Percentiles rank a stretch among this genome's conserved stretches.
Evolutionary conservation across 2,797 vertebrate genomes (phyloP).

Genomic region (Neoniphon sammara): DNA sequence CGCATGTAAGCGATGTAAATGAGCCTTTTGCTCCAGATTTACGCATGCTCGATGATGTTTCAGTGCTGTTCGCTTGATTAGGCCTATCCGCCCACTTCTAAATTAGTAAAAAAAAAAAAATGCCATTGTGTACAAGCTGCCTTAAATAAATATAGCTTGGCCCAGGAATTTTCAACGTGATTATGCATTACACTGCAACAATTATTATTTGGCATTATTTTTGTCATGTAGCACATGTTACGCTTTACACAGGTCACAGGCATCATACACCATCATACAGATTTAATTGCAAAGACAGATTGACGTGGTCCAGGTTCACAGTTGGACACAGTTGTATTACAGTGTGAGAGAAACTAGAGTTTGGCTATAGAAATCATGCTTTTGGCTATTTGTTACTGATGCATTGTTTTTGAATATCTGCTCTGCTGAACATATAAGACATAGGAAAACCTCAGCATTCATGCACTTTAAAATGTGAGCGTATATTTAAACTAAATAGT

Average conservation of each 20-base stretch:
- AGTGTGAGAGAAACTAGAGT: not conserved
- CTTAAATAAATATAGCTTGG: not conserved
- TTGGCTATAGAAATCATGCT: not conserved
- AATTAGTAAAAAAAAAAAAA: not conserved
- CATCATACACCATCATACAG: not conserved
- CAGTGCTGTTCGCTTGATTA: not conserved
- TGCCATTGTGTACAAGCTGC: too few species aligned
- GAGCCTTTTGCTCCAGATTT: not conserved
- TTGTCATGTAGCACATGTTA: not conserved
- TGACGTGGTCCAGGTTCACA: not conserved
- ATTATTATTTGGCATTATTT: not conserved
- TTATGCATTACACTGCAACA: not conserved
- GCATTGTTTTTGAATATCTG: not conserved
- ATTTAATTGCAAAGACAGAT: not conserved
- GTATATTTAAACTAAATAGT: not conserved
- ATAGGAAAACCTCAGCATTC: not conserved
- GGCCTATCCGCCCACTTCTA: too few species aligned
- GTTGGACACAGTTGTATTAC: not conserved
- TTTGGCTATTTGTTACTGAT: not conserved
- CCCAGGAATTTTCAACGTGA: not conserved
- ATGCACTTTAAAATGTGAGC: constrained; percentile 11
- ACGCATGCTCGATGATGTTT: not conserved
- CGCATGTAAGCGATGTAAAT: not conserved
- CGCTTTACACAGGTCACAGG: not conserved
- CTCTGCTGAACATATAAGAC: not conserved